A percentile compares a stretch with the other conserved stretches of the same genome.
Conservation (phyloP, 2,888 invertebrate genomes). For the Phania funesta region DNA sequence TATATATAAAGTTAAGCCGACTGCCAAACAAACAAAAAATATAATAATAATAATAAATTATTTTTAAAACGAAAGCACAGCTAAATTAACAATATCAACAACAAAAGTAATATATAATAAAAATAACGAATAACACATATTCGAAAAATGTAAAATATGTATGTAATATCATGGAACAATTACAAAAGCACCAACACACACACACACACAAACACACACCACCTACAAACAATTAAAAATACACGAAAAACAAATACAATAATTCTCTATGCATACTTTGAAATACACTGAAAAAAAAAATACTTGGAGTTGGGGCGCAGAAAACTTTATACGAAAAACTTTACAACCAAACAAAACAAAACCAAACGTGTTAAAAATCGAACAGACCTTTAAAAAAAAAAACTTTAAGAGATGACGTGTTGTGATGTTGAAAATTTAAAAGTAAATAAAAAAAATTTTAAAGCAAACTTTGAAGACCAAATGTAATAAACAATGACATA, state of each 20-base stretch:
- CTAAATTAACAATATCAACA: conserved; percentile 37
- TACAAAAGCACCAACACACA: too few relatives aligned
- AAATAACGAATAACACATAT: not conserved
- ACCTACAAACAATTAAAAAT: conserved; percentile 24
- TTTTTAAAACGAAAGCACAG: conserved; percentile 50
- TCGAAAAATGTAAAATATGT: not conserved
- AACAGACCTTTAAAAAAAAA: conserved; percentile 63
- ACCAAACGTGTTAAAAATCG: conserved; percentile 55
- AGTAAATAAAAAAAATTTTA: conserved; percentile 49
- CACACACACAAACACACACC: conserved; percentile 62
- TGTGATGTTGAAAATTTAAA: conserved; percentile 69
- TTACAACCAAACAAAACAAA: conserved; percentile 46
- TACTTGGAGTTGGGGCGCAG: conserved; percentile 80
- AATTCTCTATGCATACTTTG: conserved; percentile 38
- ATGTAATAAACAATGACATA: conserved; percentile 55
- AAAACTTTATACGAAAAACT: conserved; percentile 27
- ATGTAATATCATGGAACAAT: too few relatives aligned
- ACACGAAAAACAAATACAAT: conserved; percentile 49
- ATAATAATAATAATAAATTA: conserved; percentile 17
- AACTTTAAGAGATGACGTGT: conserved; percentile 65
- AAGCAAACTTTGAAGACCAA: conserved; percentile 67
- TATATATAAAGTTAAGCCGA: conserved; percentile 71
- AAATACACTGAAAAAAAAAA: conserved; percentile 62
- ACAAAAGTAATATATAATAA: conserved; percentile 27
- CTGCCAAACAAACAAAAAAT: conserved; percentile 73